Conservation (phyloP, 2,888 invertebrate species). For the Ametastegia equiseti region DNA sequence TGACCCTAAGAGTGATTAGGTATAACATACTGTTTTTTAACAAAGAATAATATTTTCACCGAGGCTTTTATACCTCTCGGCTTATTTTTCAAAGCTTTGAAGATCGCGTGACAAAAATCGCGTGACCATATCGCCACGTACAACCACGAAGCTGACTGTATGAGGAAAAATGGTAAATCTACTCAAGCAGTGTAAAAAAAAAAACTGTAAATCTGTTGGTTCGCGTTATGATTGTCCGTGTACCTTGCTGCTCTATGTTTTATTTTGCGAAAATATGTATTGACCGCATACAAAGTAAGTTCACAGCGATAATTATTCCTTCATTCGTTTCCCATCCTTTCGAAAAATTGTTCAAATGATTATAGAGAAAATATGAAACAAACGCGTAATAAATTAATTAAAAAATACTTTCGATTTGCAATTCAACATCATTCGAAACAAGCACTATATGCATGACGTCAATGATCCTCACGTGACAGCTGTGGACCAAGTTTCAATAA, state of each 20-base stretch:
- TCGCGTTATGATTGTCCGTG: not conserved
- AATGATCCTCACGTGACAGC: too few relatives aligned
- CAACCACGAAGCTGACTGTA: not conserved
- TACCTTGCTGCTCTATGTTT: not conserved
- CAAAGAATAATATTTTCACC: not conserved
- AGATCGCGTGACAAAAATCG: slow-evolving; percentile 5
- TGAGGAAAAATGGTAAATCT: not conserved
- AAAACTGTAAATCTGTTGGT: not conserved
- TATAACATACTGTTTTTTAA: not conserved
- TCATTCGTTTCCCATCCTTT: too few relatives aligned
- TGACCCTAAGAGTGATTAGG: too few relatives aligned
- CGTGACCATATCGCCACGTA: too few relatives aligned
- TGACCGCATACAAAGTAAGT: not conserved
- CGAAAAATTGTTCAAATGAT: too few relatives aligned
- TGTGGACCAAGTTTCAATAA: too few relatives aligned
- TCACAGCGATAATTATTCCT: not conserved
- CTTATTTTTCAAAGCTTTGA: not conserved
- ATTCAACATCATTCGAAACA: too few relatives aligned
- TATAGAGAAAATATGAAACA: too few relatives aligned
- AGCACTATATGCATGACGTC: too few relatives aligned
- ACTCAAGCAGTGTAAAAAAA: not conserved
- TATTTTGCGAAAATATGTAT: not conserved
- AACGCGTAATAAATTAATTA: too few relatives aligned
- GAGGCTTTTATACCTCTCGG: not conserved
- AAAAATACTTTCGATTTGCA: too few relatives aligned